phyloP scores from a whole-genome alignment of 2,113 vertebrate species.

The Chlorodrepanis virens region DNA sequence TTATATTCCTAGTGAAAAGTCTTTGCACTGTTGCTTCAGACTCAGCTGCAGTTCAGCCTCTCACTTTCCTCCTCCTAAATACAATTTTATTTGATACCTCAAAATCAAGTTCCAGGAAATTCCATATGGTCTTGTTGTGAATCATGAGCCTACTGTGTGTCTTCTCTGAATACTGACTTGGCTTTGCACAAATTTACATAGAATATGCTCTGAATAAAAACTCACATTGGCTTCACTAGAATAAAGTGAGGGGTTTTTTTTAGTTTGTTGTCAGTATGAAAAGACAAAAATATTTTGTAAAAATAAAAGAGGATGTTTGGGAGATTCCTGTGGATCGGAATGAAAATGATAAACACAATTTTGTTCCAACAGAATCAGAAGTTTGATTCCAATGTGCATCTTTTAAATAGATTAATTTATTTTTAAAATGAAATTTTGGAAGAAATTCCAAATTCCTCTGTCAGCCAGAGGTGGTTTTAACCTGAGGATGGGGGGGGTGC shows the following conservation, averaged over 20 bases:
- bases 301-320: not conserved
- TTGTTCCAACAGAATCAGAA: not conserved
- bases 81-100: not conserved
- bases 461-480: not conserved
- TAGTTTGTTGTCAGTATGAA: not conserved
- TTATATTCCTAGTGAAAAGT: not conserved
- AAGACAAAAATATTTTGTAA: not conserved
- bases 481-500: fast-evolving
- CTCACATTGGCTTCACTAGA: not conserved
- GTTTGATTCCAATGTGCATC: not conserved
- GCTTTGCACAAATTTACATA: not conserved
- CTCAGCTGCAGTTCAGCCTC: not conserved
- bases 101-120: constrained; percentile 17
- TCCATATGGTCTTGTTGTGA: constrained; percentile 10
- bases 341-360: not conserved
- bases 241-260: not conserved
- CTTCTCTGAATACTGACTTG: not conserved
- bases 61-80: not conserved
- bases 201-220: not conserved
- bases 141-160: constrained; percentile 4
- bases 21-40: not conserved
- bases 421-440: not conserved
- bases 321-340: not conserved
- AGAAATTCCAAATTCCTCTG: not conserved
- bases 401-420: not conserved